Evolutionary conservation across 1,140 invertebrate species (phyloP).

Genomic region (Prorops nasuta): DNA sequence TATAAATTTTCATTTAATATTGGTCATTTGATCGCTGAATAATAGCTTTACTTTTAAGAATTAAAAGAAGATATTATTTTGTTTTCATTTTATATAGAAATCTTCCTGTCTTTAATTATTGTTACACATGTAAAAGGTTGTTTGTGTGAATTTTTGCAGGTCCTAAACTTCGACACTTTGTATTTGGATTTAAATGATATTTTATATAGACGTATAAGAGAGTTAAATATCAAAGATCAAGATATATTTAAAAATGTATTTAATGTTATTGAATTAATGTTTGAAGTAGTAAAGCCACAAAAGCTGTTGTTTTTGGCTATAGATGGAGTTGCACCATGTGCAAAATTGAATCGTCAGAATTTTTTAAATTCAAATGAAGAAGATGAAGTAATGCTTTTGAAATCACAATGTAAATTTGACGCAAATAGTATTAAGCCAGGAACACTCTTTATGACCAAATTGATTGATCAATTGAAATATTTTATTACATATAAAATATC

Average conservation of each 20-base stretch:
- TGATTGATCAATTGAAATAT: constrained; percentile 85
- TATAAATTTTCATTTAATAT: no score
- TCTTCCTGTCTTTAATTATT: no score
- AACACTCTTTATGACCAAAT: constrained; percentile 81
- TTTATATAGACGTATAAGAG: constrained; percentile 89
- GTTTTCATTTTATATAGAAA: no score
- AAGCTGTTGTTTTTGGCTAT: constrained; percentile 94
- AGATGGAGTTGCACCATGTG: constrained; percentile 89
- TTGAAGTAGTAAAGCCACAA: constrained; percentile 86
- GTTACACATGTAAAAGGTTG: no score
- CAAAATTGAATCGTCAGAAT: constrained; percentile 93
- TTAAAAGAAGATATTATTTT: no score
- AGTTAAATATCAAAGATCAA: no score
- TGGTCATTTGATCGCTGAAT: no score
- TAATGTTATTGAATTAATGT: constrained; percentile 86
- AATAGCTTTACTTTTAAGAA: no score
- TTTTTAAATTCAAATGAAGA: no score
- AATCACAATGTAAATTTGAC: constrained; percentile 76
- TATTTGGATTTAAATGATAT: constrained; percentile 97
- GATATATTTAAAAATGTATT: constrained; percentile 91
- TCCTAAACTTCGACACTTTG: constrained; percentile 96
- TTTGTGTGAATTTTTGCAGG: no score
- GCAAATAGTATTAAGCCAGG: constrained; percentile 96
- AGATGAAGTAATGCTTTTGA: constrained; percentile 70
- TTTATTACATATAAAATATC: constrained; percentile 87